Evolutionary conservation across 1,140 invertebrate species (phyloP).

Genomic region (Metaphire vulgaris): DNA sequence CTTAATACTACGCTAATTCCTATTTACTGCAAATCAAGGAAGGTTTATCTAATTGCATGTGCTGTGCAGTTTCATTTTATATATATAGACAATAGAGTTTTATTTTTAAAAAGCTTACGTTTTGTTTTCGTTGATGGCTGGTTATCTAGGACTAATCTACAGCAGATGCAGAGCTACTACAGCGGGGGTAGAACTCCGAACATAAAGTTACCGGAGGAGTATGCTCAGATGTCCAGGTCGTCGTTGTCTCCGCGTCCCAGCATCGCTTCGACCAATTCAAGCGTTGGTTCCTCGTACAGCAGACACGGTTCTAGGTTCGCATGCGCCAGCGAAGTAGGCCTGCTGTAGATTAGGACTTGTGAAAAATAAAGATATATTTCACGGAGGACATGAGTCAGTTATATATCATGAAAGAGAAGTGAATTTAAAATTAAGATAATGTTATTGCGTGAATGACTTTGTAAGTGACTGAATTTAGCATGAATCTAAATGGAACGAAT

Average conservation of each 20-base stretch:
- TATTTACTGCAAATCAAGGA: not conserved
- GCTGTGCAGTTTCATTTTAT: not conserved
- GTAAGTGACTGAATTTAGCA: too few relatives aligned
- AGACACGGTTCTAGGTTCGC: not conserved
- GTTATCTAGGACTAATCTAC: constrained; percentile 10
- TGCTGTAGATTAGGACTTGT: too few relatives aligned
- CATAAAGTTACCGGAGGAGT: constrained; percentile 29
- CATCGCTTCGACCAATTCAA: not conserved
- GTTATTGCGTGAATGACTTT: too few relatives aligned
- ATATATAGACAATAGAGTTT: not conserved
- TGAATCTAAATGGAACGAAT: too few relatives aligned
- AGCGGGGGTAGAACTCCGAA: not conserved
- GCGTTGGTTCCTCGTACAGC: not conserved
- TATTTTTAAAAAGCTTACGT: too few relatives aligned
- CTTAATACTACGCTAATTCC: not conserved
- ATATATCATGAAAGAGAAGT: too few relatives aligned
- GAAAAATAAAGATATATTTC: too few relatives aligned
- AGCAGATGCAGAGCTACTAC: constrained; percentile 15
- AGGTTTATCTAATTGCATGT: not conserved
- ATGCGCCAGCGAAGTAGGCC: too few relatives aligned
- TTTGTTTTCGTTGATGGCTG: too few relatives aligned
- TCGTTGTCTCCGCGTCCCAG: not conserved
- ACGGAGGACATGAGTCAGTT: too few relatives aligned
- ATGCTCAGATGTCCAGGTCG: constrained; percentile 17
- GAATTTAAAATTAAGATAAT: too few relatives aligned